These are phyloP conservation scores for cattle (Bos taurus) DNA, from an alignment of 2,113 vertebrate genomes.

Conservation along the genomic window DNA sequence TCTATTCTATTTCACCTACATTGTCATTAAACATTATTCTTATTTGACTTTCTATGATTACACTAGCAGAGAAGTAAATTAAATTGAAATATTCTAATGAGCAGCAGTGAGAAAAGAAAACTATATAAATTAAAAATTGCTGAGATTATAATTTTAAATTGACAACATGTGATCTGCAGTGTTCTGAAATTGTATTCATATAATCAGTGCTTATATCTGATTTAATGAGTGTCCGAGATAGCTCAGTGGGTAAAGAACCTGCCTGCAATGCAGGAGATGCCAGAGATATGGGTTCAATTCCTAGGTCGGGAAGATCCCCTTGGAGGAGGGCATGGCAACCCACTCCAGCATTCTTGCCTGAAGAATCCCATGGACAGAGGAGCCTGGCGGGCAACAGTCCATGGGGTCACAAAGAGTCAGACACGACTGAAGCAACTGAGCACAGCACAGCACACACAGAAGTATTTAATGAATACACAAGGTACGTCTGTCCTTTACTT, in stretches of 20 bases:
- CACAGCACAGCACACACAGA: background rate
- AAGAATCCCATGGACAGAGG: background rate
- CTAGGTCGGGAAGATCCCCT: background rate
- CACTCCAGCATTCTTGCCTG: background rate
- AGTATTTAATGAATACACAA: background rate
- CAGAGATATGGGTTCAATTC: background rate
- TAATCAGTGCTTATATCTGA: conserved; percentile 3
- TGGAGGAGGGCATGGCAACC: background rate
- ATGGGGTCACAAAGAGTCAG: background rate
- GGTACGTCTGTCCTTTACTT: background rate
- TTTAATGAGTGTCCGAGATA: background rate
- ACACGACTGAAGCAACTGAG: background rate
- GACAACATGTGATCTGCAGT: background rate
- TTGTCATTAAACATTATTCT: conserved; percentile 20
- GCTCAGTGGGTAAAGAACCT: background rate
- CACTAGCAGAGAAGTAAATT: background rate
- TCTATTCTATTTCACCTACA: conserved; percentile 6
- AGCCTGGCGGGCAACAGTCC: background rate
- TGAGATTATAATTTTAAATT: background rate
- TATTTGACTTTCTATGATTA: conserved; percentile 1
- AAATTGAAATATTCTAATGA: conserved; percentile 13
- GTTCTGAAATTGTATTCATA: background rate
- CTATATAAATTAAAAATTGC: conserved; percentile 26
- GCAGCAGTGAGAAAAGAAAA: conserved; percentile 8
- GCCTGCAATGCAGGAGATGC: background rate